Evolutionary conservation across 2,888 invertebrate species (phyloP), one percentile per base, ranked within the genome.

Genomic region (Chaetoderma sp.): DNA sequence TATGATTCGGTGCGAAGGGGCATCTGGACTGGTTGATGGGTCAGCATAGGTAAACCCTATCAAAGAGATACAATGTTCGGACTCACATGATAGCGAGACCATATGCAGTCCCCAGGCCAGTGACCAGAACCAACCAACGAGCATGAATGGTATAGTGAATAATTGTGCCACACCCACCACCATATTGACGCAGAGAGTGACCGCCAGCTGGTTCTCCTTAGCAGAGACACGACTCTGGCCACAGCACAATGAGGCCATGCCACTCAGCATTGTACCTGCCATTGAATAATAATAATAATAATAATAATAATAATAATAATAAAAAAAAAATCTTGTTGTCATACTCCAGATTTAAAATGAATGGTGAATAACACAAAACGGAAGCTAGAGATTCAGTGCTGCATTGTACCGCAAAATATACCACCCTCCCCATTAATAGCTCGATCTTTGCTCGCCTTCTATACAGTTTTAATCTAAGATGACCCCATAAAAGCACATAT

Each of bases 81-180:
- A 90, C 94, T 91, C 87, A 97, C 97, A 92, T 68, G 97, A 93
- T 79, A 94, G 90, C 82, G 91, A 92, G 70, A 97, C 88, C 92
- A 97, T 93, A 80, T 95, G 93, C 73, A 95, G 92, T 2, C 97
- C 98, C 98, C 98, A 98, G 91, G 96, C 96, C 71, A 98, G 92
- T 67, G 96, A 95, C 98, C 98, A 98, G 75, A 97, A 96, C 97
- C 97, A 98, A 21, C 98, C 86, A 45, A 86, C 96, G 59, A 96
- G 90, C 81, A 97, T 93, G 89, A 98, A 97, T 60, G 96, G 90
- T 59, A 97, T 93, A 27, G 96, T 96, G 88, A 96, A 95, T 78
- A 95, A 89, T 88, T 98, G 98, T 21, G 94, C 92, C 62, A 93
- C 89, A 0, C 95, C 96, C 63, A 97, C 94, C 74, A 95, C 88